Conservation (phyloP, 2,113 vertebrate species). For the Scomber colias region DNA sequence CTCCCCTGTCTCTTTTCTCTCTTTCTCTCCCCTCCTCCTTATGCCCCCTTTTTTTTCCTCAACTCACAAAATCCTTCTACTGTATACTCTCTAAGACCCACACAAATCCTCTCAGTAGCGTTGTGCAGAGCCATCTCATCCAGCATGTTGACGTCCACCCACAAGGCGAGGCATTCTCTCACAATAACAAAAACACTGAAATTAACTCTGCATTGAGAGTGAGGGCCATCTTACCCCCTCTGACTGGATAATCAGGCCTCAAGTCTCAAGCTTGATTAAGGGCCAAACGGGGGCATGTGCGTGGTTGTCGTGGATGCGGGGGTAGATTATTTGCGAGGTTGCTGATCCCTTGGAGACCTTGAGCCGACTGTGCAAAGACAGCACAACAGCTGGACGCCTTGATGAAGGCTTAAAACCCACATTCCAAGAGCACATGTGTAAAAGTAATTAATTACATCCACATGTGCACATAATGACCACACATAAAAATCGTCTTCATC, state of each 20-base stretch:
- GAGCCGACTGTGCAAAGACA: constrained; percentile 34
- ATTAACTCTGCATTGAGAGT: not conserved
- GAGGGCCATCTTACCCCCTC: no score
- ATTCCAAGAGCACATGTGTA: constrained; percentile 49
- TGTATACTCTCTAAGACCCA: constrained; percentile 14
- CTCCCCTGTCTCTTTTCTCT: constrained; percentile 6
- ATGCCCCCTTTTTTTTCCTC: constrained; percentile 10
- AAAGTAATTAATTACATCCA: constrained; percentile 56
- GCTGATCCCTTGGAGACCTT: constrained; percentile 37
- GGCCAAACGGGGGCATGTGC: constrained; percentile 1
- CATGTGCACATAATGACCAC: constrained; percentile 40
- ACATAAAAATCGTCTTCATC: constrained; percentile 36
- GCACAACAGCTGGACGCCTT: constrained; percentile 56
- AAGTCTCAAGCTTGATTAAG: constrained; percentile 58
- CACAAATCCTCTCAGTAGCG: constrained; percentile 30
- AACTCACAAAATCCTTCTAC: constrained; percentile 29
- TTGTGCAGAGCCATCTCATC: constrained; percentile 7
- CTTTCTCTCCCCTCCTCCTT: constrained; percentile 13
- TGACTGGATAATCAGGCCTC: constrained; percentile 44
- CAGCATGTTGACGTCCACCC: constrained; percentile 30
- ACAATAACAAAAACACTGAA: not conserved
- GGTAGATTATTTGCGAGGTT: no score
- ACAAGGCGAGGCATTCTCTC: constrained; percentile 2
- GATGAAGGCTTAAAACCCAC: constrained; percentile 44
- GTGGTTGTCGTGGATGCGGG: not conserved